phyloP scores from a whole-genome alignment of 2,113 vertebrate species.

The Atherinomorus stipes region DNA sequence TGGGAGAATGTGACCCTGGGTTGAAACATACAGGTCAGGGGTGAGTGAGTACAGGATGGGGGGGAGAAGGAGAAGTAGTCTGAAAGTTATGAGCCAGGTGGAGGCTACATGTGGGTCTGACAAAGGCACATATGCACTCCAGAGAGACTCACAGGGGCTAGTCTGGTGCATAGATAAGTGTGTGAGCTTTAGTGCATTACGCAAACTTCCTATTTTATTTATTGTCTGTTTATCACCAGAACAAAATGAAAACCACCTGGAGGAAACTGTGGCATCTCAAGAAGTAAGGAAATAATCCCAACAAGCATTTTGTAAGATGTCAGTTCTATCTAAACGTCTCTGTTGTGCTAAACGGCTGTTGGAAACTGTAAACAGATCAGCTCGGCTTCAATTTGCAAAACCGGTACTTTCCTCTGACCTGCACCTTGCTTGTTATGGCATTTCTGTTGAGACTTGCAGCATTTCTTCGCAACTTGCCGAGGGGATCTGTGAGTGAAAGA shows the following conservation, averaged over 20 bases:
- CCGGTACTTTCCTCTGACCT: constrained; percentile 35
- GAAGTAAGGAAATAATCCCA: neutral
- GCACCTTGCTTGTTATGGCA: neutral
- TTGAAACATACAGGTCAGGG: constrained; percentile 30
- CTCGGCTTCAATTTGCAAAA: constrained; percentile 23
- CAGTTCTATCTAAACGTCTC: neutral
- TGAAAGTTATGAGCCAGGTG: constrained; percentile 12
- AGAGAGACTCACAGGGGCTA: constrained; percentile 3
- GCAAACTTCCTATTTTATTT: too few species aligned
- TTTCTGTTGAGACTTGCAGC: constrained; percentile 16
- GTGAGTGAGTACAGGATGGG: constrained; percentile 21
- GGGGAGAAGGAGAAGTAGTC: neutral
- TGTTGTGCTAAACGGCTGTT: neutral
- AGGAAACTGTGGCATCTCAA: neutral
- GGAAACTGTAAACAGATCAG: constrained; percentile 15
- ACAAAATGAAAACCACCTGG: neutral
- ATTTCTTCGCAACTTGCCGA: neutral
- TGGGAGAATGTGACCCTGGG: constrained; percentile 55
- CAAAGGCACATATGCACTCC: neutral
- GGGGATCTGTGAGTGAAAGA: neutral
- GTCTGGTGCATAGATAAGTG: neutral
- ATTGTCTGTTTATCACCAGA: too few species aligned
- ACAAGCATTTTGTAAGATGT: constrained; percentile 2
- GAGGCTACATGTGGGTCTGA: neutral
- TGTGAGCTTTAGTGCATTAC: too few species aligned